phyloP scores from a whole-genome alignment of 2,888 invertebrate genomes.

The Phasia obesa region DNA sequence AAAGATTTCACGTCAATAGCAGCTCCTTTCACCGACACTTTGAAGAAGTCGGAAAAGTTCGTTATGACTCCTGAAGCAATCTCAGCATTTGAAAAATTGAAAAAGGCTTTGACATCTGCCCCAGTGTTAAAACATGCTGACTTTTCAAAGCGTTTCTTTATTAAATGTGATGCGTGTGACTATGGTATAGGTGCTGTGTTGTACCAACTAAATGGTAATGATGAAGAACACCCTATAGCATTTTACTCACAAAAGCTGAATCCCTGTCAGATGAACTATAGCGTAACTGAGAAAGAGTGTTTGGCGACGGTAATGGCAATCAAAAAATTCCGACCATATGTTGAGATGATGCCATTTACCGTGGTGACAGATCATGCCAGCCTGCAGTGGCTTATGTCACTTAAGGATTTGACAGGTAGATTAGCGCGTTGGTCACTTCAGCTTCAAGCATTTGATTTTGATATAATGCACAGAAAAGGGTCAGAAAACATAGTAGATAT shows the following conservation, averaged over 20 bases:
- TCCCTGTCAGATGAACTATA: constrained; percentile 32
- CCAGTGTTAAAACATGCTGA: constrained; percentile 2
- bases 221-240: constrained; percentile 33
- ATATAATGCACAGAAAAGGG: constrained; percentile 28
- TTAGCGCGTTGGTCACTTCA: constrained; percentile 42
- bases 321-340: constrained; percentile 50
- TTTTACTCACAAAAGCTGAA: constrained; percentile 32
- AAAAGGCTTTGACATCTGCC: constrained; percentile 5
- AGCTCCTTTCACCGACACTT: background rate
- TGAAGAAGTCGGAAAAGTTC: background rate
- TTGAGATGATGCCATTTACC: too few species aligned
- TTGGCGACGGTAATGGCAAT: constrained; percentile 43
- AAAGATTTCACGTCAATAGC: background rate
- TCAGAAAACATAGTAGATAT: constrained; percentile 27
- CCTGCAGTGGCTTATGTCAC: constrained; percentile 29
- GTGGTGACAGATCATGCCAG: constrained; percentile 15
- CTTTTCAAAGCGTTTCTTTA: constrained; percentile 39
- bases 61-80: background rate
- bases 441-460: constrained; percentile 25
- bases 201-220: constrained; percentile 22
- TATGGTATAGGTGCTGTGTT: constrained; percentile 45
- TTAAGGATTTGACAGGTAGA: constrained; percentile 35
- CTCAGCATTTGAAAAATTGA: background rate
- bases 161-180: constrained; percentile 65
- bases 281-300: constrained; percentile 59